A percentile compares a stretch with the other conserved stretches of the same genome.
Evolutionary conservation across 2,888 invertebrate species (phyloP).

Genomic region (Leptothorax acervorum): DNA sequence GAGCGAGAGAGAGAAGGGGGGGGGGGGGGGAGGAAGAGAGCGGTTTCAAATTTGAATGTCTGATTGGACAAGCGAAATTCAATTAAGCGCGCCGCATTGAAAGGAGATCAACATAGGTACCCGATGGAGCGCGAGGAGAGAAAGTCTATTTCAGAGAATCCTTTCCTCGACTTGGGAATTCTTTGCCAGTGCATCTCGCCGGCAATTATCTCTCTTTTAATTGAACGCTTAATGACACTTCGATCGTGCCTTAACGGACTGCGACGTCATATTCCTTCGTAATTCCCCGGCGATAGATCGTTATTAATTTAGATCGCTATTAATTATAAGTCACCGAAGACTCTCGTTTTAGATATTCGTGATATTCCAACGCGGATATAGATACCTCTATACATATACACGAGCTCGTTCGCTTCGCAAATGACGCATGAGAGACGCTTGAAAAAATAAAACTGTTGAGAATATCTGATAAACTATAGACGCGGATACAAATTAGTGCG

Average conservation of each 20-base stretch:
- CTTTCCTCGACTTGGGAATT: constrained; percentile 53
- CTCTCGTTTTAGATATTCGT: constrained; percentile 10
- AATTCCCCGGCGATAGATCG: constrained; percentile 40
- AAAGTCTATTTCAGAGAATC: constrained; percentile 62
- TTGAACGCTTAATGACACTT: constrained; percentile 54
- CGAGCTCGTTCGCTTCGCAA: background rate
- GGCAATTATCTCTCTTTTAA: constrained; percentile 56
- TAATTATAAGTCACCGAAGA: constrained; percentile 32
- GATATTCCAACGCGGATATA: background rate
- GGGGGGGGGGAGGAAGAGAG: constrained; percentile 30
- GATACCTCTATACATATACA: background rate
- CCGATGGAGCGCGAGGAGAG: constrained; percentile 30
- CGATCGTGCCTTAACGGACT: constrained; percentile 45
- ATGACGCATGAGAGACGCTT: too few relatives aligned
- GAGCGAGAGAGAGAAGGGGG: constrained; percentile 48
- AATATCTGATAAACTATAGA: background rate
- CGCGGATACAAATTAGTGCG: constrained; percentile 17
- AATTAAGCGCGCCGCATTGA: constrained; percentile 76
- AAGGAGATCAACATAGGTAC: constrained; percentile 64
- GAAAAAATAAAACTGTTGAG: background rate
- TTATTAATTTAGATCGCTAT: constrained; percentile 45
- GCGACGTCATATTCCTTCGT: constrained; percentile 32
- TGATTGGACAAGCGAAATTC: constrained; percentile 82
- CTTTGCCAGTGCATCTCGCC: constrained; percentile 53
- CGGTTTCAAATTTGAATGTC: constrained; percentile 82